Base-by-base conservation (phyloP, 2,888 invertebrate species). In the Tyria jacobaeae region DNA sequence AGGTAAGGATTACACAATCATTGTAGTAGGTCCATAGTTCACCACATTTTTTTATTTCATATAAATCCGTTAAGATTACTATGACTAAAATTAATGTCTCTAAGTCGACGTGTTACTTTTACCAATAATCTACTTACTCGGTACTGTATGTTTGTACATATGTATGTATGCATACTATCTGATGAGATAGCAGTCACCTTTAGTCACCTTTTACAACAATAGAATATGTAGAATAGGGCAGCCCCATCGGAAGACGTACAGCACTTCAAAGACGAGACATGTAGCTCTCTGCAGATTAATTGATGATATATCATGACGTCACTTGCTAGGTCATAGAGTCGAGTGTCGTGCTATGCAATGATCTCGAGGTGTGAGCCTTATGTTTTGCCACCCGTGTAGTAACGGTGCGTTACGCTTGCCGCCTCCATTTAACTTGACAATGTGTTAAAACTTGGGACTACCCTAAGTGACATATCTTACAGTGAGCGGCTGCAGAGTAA, bases 401-500 rank as follows among this genome's bases (percentile, higher is more conserved):
- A 92, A 90, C 92, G 92, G 92, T 88, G 82, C 89, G 89, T 90
- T 89, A 88, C 88, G 87, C 79, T 71, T 72, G 62, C 74, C 69
- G 73, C 60, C 34, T 60, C 49, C 78, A 67, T 69, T 78, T 79
- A 71, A 49, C 76, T 70, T 64, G 68, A 60, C 50, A 64, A 77
- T 68, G 73, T 78, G 78, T 71, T 67, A 71, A 77, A 71, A 57
- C 41, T 66, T 57, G 21, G 55, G 35, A 35, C 62, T 56, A 55
- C 59, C 63, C 59, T 37, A 44, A 27, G 59, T 63, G 59, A 47
- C 50, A 59, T 49, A 59, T 31, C 17, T 54, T 48, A 12, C 21
- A 48, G 24, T 48, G 24, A 54, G 21, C 54, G 34, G 34, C 53
- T 55, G 3, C 25, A 21, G 6, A 60, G 7, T 37, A n/a, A 37